phyloP scores from a whole-genome alignment of 2,113 vertebrate genomes.

The Actenoides hombroni region DNA sequence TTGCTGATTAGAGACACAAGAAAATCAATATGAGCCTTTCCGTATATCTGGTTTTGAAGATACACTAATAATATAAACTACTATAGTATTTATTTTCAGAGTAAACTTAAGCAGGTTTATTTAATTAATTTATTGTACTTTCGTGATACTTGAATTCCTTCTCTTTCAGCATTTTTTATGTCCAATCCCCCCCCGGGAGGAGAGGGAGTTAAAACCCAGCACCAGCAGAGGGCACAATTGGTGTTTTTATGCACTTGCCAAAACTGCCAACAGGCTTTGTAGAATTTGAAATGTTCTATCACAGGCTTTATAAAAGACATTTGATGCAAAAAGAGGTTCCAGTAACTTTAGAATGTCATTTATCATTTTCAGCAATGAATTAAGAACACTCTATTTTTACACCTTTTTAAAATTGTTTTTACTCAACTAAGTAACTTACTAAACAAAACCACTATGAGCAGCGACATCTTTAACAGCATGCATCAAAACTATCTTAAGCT shows the following conservation, averaged over 20 bases:
- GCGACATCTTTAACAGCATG: background rate
- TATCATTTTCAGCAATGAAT: background rate
- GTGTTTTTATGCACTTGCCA: background rate
- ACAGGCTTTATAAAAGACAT: fast-evolving
- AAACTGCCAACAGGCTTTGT: background rate
- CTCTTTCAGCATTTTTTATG: fast-evolving
- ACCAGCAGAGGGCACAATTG: slow-evolving; percentile 74
- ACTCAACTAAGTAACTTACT: fast-evolving
- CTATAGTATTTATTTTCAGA: fast-evolving
- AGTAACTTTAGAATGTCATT: background rate
- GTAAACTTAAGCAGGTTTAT: background rate
- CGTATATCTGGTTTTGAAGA: background rate
- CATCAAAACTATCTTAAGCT: background rate
- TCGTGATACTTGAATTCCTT: background rate
- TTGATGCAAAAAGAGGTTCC: background rate
- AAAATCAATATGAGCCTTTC: background rate
- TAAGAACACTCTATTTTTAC: background rate
- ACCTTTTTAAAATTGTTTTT: background rate
- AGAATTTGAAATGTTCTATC: background rate
- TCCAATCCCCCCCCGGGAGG: fast-evolving
- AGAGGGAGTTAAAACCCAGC: background rate
- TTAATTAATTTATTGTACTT: background rate
- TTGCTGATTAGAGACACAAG: background rate
- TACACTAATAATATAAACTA: background rate
- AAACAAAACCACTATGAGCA: fast-evolving